Evolutionary conservation across 2,797 vertebrate species (phyloP).

Genomic region (Artibeus jamaicensis): DNA sequence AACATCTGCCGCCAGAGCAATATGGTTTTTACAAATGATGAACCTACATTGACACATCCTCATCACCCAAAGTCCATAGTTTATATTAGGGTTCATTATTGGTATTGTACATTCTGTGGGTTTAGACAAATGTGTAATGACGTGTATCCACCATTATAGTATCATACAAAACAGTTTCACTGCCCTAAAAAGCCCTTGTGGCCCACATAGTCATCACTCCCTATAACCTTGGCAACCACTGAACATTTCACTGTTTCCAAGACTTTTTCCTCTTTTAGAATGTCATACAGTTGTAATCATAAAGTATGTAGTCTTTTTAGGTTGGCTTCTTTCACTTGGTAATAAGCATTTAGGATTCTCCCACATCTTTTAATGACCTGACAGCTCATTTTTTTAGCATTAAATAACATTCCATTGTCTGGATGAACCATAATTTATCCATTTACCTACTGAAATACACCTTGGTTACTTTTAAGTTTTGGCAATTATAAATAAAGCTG

Average conservation of each 20-base stretch:
- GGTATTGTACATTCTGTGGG: not conserved
- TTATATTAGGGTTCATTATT: not conserved
- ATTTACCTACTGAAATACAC: not conserved
- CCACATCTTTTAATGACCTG: not conserved
- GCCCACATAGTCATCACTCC: not conserved
- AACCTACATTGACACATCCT: not conserved
- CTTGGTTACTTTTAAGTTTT: not conserved
- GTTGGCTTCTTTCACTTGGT: not conserved
- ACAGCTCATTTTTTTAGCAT: not conserved
- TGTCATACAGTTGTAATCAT: not conserved
- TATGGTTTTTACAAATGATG: not conserved
- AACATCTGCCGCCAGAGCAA: not conserved
- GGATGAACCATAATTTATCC: not conserved
- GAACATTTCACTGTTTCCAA: not conserved
- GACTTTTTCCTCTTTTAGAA: not conserved
- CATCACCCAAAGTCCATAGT: not conserved
- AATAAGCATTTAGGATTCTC: not conserved
- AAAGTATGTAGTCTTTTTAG: not conserved
- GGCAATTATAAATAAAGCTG: not conserved
- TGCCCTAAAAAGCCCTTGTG: not conserved
- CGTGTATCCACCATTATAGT: not conserved
- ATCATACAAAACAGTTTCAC: not conserved
- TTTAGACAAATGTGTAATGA: not conserved
- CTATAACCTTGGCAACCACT: not conserved
- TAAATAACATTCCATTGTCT: not conserved